These are phyloP conservation scores for Synchiropus splendidus DNA, from an alignment of 2,113 vertebrate species.

Conservation along the genomic window DNA sequence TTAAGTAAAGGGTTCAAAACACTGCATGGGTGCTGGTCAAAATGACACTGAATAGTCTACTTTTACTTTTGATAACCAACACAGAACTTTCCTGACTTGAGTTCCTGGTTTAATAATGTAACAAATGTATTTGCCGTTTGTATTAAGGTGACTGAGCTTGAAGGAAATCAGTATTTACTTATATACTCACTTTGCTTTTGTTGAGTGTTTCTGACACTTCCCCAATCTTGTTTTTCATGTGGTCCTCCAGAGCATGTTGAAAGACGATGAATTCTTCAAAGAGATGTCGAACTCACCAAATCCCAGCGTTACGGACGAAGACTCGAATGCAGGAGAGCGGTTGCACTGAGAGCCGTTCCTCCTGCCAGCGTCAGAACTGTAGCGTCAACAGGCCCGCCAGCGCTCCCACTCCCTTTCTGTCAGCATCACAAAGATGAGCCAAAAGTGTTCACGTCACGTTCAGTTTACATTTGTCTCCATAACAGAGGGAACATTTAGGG, in stretches of 20 bases:
- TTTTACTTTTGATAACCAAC: too few relatives aligned
- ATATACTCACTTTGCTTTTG: too few relatives aligned
- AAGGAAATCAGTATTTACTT: too few relatives aligned
- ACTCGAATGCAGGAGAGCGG: conserved; percentile 78
- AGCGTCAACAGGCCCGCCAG: conserved; percentile 34
- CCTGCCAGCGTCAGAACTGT: conserved; percentile 33
- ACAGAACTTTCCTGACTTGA: too few relatives aligned
- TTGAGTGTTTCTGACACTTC: too few relatives aligned
- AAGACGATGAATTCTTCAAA: conserved; percentile 93
- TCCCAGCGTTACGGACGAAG: conserved; percentile 83
- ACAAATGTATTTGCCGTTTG: too few relatives aligned
- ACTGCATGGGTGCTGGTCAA: too few relatives aligned
- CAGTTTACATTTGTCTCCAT: conserved; percentile 3
- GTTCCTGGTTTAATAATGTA: too few relatives aligned
- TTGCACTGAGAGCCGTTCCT: conserved; percentile 27
- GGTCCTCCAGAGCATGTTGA: conserved; percentile 83
- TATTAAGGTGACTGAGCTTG: too few relatives aligned
- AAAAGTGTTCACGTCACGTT: conserved; percentile 22
- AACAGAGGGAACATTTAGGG: conserved; percentile 43
- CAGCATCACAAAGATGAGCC: conserved; percentile 23
- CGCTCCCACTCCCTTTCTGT: conserved; percentile 16
- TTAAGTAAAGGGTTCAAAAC: too few relatives aligned
- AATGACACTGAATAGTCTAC: too few relatives aligned
- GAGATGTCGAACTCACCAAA: conserved; percentile 80
- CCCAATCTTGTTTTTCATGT: conserved; percentile 2